Conservation (phyloP, 2,113 vertebrate species). For the Seriola dumerili region DNA sequence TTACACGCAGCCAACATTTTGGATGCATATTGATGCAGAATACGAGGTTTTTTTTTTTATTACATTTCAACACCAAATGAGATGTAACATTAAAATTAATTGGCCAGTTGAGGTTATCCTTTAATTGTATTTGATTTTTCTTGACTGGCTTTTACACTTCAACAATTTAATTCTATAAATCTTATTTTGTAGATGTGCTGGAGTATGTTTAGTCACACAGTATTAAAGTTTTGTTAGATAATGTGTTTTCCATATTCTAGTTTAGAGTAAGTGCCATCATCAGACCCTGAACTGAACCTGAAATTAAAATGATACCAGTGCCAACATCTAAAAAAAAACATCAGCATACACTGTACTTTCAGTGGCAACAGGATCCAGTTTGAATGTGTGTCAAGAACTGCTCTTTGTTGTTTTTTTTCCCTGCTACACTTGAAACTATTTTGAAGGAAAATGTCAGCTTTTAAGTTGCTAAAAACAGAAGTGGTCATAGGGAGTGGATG, state of each 20-base stretch:
- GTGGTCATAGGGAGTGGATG: constrained; percentile 18
- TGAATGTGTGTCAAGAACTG: constrained; percentile 3
- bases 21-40: background rate
- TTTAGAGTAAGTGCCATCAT: background rate
- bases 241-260: background rate
- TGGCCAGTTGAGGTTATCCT: no score
- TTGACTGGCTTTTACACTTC: no score
- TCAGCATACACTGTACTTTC: constrained; percentile 1
- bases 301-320: constrained; percentile 15
- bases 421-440: constrained; percentile 14
- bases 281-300: background rate
- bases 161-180: no score
- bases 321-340: constrained; percentile 26
- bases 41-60: background rate
- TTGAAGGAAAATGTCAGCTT: constrained; percentile 52
- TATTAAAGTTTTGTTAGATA: background rate
- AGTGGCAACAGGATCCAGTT: background rate
- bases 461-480: constrained; percentile 48
- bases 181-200: background rate
- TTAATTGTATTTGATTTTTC: no score
- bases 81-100: no score
- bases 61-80: background rate
- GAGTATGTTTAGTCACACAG: background rate
- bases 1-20: background rate
- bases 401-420: background rate